Base-by-base conservation (phyloP, 2,113 vertebrate species). In the Charina bottae region DNA sequence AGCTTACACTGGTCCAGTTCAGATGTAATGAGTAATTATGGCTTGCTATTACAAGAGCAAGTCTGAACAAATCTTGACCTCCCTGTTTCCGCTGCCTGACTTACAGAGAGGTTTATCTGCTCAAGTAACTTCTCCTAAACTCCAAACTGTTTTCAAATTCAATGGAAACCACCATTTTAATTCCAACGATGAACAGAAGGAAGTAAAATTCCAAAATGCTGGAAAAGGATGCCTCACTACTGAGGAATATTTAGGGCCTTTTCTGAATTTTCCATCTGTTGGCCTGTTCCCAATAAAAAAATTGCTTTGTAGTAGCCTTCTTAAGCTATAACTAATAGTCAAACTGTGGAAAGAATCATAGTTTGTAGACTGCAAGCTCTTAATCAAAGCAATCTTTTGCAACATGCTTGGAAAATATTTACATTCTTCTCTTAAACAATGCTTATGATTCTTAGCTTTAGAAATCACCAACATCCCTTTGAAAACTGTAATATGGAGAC, bases 401-500 rank as follows among this genome's bases (percentile, higher is more conserved):
- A n/a, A 9, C 3, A 5, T 86, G 6, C 21, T 55, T 68, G 28
- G 37, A 84, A 90, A 84, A 58, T 53, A 84, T 64, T 68, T 60
- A 23, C 5, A 15, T 53, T 85, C 28, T 53, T 49, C 10, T 19
- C 49, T 42, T 42, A 26, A 56, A 56, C 72, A 78, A 33, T 78
- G 19, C 60, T 53, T 64, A 15, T 33, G 91, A 33, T 90, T 60
- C 21, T 56, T 42, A 72, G 68, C 88, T 90, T 84, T 92, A 78
- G 49, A 59, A 58, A 26, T 72, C 87, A 60, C 62, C 55, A 17
- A 86, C 84, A n/a, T 33, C 89, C n/a, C 68, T 0, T 15, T 86
- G 89, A 26, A 94, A 46, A 72, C 17, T 92, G 64, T 53, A 93
- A 6, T 83, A 60, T 46, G 68, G 46, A 72, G 60, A 33, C 9